Evolutionary conservation across 2,888 invertebrate species (phyloP).

Genomic region (Cheilosia soror): DNA sequence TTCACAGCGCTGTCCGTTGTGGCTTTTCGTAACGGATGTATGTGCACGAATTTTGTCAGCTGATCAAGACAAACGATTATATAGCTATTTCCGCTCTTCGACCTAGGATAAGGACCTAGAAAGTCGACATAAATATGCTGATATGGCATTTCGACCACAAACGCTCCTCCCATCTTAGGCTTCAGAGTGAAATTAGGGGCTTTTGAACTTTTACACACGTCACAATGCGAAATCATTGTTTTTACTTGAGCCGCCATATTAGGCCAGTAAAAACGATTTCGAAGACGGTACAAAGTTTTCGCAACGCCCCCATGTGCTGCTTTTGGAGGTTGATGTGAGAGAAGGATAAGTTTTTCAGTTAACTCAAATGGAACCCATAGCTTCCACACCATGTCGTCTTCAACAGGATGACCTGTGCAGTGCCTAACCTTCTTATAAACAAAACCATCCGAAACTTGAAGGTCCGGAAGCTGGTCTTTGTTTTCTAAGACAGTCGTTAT

Average conservation of each 20-base stretch:
- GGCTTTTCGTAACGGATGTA: neutral
- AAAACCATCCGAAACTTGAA: neutral
- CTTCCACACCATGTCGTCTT: neutral
- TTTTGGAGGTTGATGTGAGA: constrained; percentile 17
- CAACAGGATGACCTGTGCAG: neutral
- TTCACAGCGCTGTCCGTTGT: neutral
- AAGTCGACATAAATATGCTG: neutral
- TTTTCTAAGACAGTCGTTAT: neutral
- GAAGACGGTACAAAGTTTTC: neutral
- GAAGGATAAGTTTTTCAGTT: neutral
- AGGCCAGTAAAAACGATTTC: neutral
- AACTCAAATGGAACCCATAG: neutral
- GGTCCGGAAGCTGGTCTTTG: neutral
- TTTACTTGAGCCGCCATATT: neutral
- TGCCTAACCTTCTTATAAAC: neutral
- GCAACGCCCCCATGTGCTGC: neutral
- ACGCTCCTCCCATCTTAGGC: neutral
- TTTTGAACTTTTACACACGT: neutral
- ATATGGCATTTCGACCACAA: neutral
- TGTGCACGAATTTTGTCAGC: neutral
- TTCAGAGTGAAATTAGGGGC: neutral
- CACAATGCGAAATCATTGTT: neutral
- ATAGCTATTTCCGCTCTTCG: neutral
- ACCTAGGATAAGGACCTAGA: neutral
- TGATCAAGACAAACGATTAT: neutral